Evolutionary conservation across 2,797 vertebrate species (phyloP), one percentile per base, ranked within the genome.

Genomic region (Pteropus rufus): DNA sequence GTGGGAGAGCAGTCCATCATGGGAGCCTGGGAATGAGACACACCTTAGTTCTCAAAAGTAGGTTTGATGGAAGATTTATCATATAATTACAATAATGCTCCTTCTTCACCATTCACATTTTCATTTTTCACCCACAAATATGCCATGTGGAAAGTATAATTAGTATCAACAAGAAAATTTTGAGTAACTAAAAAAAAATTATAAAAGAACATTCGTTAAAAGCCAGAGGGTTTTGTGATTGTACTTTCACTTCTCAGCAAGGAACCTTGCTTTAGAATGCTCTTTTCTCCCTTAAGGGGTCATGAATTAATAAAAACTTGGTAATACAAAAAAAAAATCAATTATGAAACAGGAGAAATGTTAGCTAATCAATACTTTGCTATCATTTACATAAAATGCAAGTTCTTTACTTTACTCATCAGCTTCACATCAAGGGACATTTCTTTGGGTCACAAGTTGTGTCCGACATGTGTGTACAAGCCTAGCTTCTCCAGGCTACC

Each of bases 291-390:
- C 87, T 75, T 81, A 62, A 90, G 73, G 73, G 60, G 62, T 52
- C 14, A 12, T 75, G 19, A 94, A 91, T 94, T 76, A 95, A 92
- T 97, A 65, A 94, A 91, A 90, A 46, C 23, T 56, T 41, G 44
- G 58, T 56, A 49, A 95, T 36, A 44, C 52, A 76, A 73, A 93
- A 86, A 36, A 94, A 79, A 83, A 64, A 93, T 31, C 80, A 93
- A 89, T 92, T 67, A 69, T 1, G 29, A 76, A 86, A 75, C 36
- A 56, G 26, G 39, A 72, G 69, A 91, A 94, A 39, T 64, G 23
- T 46, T 52, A 41, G 36, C 80, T 89, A 65, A 88, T 90, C 77
- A 65, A 73, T 79, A 52, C 44, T 84, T 73, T 29, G 6, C 11
- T 23, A 60, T 73, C 23, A 36, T 39, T 58, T 64, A 76, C 58